Percentiles rank a stretch among this genome's conserved stretches.
phyloP scores from a whole-genome alignment of 2,113 vertebrate species.

The Dasyornis broadbenti region DNA sequence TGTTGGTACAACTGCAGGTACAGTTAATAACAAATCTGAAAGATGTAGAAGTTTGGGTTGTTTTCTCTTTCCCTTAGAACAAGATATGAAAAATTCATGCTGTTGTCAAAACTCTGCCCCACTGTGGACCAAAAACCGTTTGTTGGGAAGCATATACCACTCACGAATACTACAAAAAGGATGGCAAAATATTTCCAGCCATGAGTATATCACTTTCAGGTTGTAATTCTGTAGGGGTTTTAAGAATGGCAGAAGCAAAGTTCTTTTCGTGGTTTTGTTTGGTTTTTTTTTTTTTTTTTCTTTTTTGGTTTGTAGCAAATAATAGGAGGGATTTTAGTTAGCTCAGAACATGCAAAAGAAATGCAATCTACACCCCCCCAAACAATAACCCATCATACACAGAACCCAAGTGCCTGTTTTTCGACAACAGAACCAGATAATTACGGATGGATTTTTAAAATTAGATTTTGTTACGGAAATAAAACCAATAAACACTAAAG shows the following conservation, averaged over 20 bases:
- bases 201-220: neutral
- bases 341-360: neutral
- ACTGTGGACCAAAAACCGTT: neutral
- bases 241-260: neutral
- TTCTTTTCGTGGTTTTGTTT: neutral
- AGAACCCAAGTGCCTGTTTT: neutral
- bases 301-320: neutral
- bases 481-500: neutral
- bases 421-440: neutral
- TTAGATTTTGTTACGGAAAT: neutral
- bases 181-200: neutral
- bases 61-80: neutral
- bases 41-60: neutral
- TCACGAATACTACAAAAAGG: neutral
- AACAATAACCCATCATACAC: neutral
- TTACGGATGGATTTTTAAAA: neutral
- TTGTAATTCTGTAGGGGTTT: neutral
- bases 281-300: too few relatives aligned
- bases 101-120: neutral
- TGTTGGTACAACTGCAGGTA: neutral
- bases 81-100: neutral
- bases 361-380: neutral
- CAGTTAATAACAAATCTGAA: neutral
- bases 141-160: neutral
- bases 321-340: neutral